A percentile compares a stretch with the other conserved stretches of the same genome.
Evolutionary conservation across 2,888 invertebrate genomes (phyloP).

Genomic region (Hyposoter didymator): DNA sequence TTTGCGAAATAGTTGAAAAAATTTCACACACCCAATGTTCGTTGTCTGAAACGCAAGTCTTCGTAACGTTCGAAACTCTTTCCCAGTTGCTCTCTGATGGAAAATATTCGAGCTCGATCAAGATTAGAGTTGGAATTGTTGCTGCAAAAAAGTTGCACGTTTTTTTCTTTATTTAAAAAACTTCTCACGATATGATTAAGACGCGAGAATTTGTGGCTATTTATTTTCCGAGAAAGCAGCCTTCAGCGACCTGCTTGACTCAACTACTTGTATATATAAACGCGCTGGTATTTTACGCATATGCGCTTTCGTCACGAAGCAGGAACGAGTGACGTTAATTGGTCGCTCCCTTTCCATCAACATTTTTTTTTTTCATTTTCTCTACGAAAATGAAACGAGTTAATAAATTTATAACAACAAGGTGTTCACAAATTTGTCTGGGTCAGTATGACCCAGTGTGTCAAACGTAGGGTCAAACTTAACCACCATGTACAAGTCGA

Average conservation of each 20-base stretch:
- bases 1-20: background rate
- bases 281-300: slow-evolving; percentile 20
- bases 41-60: background rate
- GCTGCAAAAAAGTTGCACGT: background rate
- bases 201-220: slow-evolving; percentile 50
- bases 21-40: background rate
- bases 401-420: background rate
- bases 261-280: background rate
- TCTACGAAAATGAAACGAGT: background rate
- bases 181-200: slow-evolving; percentile 43
- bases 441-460: background rate
- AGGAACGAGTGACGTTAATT: slow-evolving; percentile 47
- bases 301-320: slow-evolving; percentile 45
- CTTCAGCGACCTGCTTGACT: slow-evolving; percentile 8
- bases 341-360: slow-evolving; percentile 2
- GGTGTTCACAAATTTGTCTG: background rate
- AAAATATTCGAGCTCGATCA: slow-evolving; percentile 21
- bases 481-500: background rate
- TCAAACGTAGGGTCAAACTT: background rate
- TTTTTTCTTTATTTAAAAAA: slow-evolving; percentile 18
- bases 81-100: slow-evolving; percentile 1
- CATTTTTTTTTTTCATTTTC: background rate
- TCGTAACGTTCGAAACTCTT: background rate
- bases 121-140: slow-evolving; percentile 58
- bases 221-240: slow-evolving; percentile 58